phyloP scores from a whole-genome alignment of 2,113 vertebrate species.

The Falco punctatus region DNA sequence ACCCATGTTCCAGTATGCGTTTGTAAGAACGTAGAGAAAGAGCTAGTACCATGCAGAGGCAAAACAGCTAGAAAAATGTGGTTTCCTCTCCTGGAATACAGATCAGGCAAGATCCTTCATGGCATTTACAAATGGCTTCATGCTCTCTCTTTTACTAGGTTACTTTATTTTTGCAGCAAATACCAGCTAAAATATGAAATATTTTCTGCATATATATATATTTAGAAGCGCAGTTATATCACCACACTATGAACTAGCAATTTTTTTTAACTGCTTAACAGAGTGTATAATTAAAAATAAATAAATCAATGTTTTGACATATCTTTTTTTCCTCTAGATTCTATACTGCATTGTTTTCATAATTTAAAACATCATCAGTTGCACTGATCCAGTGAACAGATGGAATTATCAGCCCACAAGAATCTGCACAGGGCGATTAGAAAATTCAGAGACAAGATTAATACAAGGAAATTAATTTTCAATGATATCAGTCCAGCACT shows the following conservation, averaged over 20 bases:
- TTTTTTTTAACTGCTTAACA: constrained; percentile 7
- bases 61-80: background rate
- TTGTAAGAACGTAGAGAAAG: background rate
- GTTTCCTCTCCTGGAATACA: background rate
- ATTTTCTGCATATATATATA: background rate
- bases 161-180: background rate
- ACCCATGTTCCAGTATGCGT: background rate
- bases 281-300: constrained; percentile 60
- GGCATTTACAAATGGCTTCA: constrained; percentile 12
- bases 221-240: background rate
- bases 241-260: background rate
- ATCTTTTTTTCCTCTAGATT: background rate
- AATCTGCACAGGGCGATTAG: constrained; percentile 48
- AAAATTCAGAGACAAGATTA: constrained; percentile 47
- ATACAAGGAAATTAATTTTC: constrained; percentile 58
- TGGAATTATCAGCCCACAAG: constrained; percentile 53
- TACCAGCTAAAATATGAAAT: background rate
- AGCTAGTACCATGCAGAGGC: background rate
- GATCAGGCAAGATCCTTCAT: background rate
- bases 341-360: constrained; percentile 34
- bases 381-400: constrained; percentile 56
- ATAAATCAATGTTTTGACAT: constrained; percentile 16
- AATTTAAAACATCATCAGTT: constrained; percentile 53
- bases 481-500: background rate
- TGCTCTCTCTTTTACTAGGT: background rate